These are phyloP conservation scores for Triops longicaudatus DNA, from an alignment of 1,140 invertebrate species.

Conservation along the genomic window DNA sequence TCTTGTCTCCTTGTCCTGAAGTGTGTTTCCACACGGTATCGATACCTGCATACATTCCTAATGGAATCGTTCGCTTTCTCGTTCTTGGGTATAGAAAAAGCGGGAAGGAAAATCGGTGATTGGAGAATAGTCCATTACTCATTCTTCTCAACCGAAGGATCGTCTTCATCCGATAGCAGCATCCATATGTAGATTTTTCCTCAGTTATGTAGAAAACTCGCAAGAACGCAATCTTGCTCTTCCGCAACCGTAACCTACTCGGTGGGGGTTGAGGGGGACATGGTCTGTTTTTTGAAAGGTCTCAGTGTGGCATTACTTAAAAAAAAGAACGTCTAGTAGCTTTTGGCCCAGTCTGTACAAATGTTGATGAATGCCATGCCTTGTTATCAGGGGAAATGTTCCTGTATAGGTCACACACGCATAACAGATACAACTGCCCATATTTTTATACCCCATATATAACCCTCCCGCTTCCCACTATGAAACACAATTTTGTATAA, in stretches of 20 bases:
- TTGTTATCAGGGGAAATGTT: not conserved
- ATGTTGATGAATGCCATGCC: not conserved
- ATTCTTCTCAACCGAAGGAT: not conserved
- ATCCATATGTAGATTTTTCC: constrained; percentile 6
- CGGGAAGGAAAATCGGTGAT: not conserved
- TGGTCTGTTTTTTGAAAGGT: not conserved
- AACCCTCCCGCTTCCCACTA: not conserved
- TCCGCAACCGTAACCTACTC: too few species aligned
- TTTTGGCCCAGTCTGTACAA: not conserved
- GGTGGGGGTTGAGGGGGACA: not conserved
- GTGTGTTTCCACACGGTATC: not conserved
- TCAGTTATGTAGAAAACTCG: not conserved
- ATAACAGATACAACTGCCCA: not conserved
- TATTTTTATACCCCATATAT: not conserved
- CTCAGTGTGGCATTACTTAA: not conserved
- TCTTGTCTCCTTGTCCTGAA: not conserved
- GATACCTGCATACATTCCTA: not conserved
- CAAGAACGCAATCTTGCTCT: not conserved
- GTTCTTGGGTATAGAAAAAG: not conserved
- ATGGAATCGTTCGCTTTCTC: not conserved
- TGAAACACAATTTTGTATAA: not conserved
- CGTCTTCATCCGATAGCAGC: not conserved
- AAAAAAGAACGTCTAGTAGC: not conserved
- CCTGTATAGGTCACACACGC: not conserved
- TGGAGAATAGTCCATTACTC: not conserved